Percentiles rank a stretch among this genome's conserved stretches.
phyloP scores from a whole-genome alignment of 2,797 vertebrate genomes.

The Thalassophryne amazonica region DNA sequence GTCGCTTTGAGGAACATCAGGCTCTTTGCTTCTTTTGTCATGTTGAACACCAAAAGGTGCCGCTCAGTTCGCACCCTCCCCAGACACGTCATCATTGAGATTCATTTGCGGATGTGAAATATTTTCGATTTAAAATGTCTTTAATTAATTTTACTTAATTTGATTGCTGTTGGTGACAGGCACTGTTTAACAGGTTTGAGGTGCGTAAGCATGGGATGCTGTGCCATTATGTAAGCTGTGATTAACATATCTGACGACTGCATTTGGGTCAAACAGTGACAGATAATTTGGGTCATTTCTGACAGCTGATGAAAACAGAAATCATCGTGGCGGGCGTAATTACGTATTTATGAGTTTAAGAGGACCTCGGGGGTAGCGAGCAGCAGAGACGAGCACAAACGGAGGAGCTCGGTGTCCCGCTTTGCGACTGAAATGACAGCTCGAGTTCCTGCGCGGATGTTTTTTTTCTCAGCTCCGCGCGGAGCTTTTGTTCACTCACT shows the following conservation, averaged over 20 bases:
- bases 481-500: slow-evolving; percentile 59
- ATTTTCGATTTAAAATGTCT: slow-evolving; percentile 24
- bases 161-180: slow-evolving; percentile 40
- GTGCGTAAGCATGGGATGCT: slow-evolving; percentile 18
- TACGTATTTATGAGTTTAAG: slow-evolving; percentile 80
- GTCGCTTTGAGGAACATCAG: slow-evolving; percentile 51
- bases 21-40: slow-evolving; percentile 41
- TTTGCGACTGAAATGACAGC: slow-evolving; percentile 70
- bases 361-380: slow-evolving; percentile 69
- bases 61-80: slow-evolving; percentile 32
- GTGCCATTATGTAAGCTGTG: slow-evolving; percentile 73
- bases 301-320: slow-evolving; percentile 83
- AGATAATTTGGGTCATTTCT: slow-evolving; percentile 80
- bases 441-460: slow-evolving; percentile 70
- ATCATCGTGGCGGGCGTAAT: slow-evolving; percentile 71
- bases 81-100: slow-evolving; percentile 51
- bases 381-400: slow-evolving; percentile 56
- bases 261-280: slow-evolving; percentile 80
- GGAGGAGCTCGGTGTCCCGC: slow-evolving; percentile 45
- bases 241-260: slow-evolving; percentile 77
- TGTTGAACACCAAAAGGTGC: slow-evolving; percentile 60
- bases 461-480: slow-evolving; percentile 58
- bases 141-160: slow-evolving; percentile 6
- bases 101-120: slow-evolving; percentile 58
- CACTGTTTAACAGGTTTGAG: slow-evolving; percentile 52